Evolutionary conservation across 2,113 vertebrate species (phyloP), one percentile per base, ranked within the genome.

Genomic region (Reinhardtius hippoglossoides): DNA sequence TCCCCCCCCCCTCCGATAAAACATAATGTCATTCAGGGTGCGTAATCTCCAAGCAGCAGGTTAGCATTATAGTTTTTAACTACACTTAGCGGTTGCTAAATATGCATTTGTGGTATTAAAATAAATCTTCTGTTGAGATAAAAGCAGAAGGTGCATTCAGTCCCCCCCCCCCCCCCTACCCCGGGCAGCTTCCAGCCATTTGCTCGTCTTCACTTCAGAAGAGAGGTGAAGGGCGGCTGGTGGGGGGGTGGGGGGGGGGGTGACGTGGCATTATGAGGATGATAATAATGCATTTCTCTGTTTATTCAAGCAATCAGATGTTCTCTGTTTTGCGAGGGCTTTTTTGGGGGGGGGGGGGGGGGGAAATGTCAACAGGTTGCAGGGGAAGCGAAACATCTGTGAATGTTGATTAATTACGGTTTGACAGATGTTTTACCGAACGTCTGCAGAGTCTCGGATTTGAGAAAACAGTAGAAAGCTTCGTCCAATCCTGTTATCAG

Each of bases 61-160:
- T 94, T 92, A 93, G 91, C 81, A 91, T 94, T 94, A 93, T 15
- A 82, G 88, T 89, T 94, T 88, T 91, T 92, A 94, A 92, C 93
- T 92, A 92, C 89, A 85, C 86, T 94, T 90, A 94, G 87, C 54
- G 50, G 71, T 81, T 88, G 67, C 87, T 89, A 88, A 88, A 93
- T 82, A 91, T 91, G 83, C 91, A 92, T 91, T 93, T 92, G 88
- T 73, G 76, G 90, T 66, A 92, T 94, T 93, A 92, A 83, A 91
- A 71, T 88, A 91, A 89, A 92, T 92, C 89, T 92, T 90, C 83
- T 90, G 85, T 85, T 84, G 79, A 89, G 91, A 84, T 92, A 75
- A 89, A 91, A 94, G 92, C 92, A 94, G 92, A 94, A 89, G 93
- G 90, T 88, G 58, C 83, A 87, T 83, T 86, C 79, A 88, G 61